Evolutionary conservation across 2,888 invertebrate species (phyloP), one percentile per base, ranked within the genome.

Genomic region (Dendrolimus pini): DNA sequence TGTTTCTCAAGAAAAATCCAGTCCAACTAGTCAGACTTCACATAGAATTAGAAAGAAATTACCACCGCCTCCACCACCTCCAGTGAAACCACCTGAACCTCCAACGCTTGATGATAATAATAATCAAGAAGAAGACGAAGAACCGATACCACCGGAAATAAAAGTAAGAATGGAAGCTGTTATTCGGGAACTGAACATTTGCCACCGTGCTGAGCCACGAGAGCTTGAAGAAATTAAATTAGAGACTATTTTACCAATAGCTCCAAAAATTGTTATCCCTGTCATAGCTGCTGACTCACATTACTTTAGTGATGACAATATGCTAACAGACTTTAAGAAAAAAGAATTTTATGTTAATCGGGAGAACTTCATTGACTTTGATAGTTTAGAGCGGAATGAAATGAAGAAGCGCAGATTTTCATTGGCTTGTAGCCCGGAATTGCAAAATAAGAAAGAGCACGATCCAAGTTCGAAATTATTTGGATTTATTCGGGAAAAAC

Each of bases 91-190:
- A 7, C 65, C 67, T 57, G 70, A 72, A 57, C 55, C 66, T 41
- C 56, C 62, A 41, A 62, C 63, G 54, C 58, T 56, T 54, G 60
- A 59, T 55, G 55, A 58, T 54, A 54, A 54, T 55, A 69, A 65
- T 12, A 47, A 10, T 8, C 9, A 47, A 61, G 14, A 54, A 10
- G 82, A 84, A 58, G 82, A 83, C 10, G 71, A 75, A 53, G 78
- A 77, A 63, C 82, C 87, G 56, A 86, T 93, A 59, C 88, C 90
- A 53, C 88, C 87, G 55, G 90, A 92, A 70, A 89, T 93, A 0
- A 93, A 93, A 74, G 83, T 89, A 55, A 93, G 92, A 71, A 93
- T 93, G 93, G 91, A 92, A 68, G 93, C 93, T 9, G 93, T 93
- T 41, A 93, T 93, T 60, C 87, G 89, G 55, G 93, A 93, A 73